phyloP scores from a whole-genome alignment of 2,797 vertebrate genomes.

The Bovichtus variegatus region DNA sequence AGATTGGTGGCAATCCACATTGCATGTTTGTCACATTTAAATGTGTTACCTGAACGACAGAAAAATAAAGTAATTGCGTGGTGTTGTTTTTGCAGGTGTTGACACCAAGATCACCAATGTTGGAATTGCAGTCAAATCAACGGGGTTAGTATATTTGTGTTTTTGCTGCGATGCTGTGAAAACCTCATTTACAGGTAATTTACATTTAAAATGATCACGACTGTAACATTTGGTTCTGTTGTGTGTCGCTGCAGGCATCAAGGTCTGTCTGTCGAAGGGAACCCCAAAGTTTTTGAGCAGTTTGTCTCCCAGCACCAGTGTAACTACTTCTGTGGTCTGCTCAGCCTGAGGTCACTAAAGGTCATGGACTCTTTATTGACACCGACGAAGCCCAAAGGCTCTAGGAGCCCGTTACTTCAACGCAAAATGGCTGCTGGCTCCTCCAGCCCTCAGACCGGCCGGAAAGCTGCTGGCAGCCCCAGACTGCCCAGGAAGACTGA shows the following conservation, averaged over 20 bases:
- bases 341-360: constrained; percentile 88
- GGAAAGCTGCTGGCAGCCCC: constrained; percentile 86
- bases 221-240: constrained; percentile 17
- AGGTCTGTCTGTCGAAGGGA: constrained; percentile 89
- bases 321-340: constrained; percentile 91
- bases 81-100: constrained; percentile 88
- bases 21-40: constrained; percentile 11
- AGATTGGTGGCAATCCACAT: neutral
- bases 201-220: constrained; percentile 18
- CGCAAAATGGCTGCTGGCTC: constrained; percentile 85
- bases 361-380: constrained; percentile 81
- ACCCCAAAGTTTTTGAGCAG: constrained; percentile 89
- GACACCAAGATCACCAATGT: constrained; percentile 93
- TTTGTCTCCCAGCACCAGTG: constrained; percentile 90
- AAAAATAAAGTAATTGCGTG: constrained; percentile 36
- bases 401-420: constrained; percentile 89
- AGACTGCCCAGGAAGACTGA: constrained; percentile 80
- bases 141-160: constrained; percentile 87
- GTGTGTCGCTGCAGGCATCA: constrained; percentile 88
- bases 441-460: constrained; percentile 90
- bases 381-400: constrained; percentile 86
- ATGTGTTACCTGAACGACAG: constrained; percentile 18
- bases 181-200: constrained; percentile 63
- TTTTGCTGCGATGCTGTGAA: constrained; percentile 21
- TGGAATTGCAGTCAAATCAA: constrained; percentile 90